phyloP scores from a whole-genome alignment of 1,140 invertebrate species.

The Brachionus plicatilis region DNA sequence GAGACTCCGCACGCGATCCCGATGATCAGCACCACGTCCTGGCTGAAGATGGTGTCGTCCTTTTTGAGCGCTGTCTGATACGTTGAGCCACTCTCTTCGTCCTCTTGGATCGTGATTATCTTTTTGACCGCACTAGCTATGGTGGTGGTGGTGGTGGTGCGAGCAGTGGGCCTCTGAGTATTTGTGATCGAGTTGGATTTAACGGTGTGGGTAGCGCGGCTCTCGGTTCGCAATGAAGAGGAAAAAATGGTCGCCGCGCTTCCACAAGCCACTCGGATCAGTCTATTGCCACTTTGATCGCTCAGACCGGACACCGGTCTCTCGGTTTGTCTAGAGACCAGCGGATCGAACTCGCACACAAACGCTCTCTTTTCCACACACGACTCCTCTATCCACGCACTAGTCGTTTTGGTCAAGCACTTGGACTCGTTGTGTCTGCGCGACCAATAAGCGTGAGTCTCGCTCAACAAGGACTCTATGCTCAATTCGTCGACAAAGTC shows the following conservation, averaged over 20 bases:
- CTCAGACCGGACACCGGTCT: neutral
- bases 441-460: neutral
- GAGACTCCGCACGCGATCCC: neutral
- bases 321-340: neutral
- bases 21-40: neutral
- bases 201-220: neutral
- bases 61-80: neutral
- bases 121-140: neutral
- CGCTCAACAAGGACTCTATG: neutral
- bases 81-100: neutral
- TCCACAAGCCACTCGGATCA: constrained; percentile 29
- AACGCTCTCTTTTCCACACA: neutral
- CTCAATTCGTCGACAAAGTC: constrained; percentile 9
- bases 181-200: constrained; percentile 10
- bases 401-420: neutral
- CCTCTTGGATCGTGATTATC: neutral
- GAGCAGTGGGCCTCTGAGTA: neutral
- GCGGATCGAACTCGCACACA: constrained; percentile 18
- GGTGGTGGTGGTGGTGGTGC: neutral
- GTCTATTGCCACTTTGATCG: neutral
- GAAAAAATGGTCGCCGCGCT: neutral
- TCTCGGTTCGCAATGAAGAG: neutral
- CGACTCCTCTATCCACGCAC: neutral
- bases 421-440: neutral
- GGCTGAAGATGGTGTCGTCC: neutral